Conservation (phyloP, 2,113 vertebrate genomes). For the Amazona guildingii region DNA sequence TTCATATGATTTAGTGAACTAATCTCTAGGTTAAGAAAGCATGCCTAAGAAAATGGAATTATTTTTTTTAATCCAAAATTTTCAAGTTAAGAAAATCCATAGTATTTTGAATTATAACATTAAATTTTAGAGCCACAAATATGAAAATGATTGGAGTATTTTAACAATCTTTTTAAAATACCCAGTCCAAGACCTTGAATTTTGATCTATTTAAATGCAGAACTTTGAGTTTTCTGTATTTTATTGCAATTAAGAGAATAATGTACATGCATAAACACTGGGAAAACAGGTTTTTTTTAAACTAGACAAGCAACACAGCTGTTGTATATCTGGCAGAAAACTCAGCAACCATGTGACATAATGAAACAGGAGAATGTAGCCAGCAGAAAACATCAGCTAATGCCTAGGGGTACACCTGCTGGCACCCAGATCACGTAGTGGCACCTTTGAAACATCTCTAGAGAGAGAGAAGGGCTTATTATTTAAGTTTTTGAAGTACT, state of each 20-base stretch:
- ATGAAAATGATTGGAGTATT: neutral
- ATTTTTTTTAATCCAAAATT: slow-evolving; percentile 30
- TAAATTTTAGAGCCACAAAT: slow-evolving; percentile 20
- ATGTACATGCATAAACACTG: neutral
- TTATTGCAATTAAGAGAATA: slow-evolving; percentile 6
- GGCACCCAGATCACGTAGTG: neutral
- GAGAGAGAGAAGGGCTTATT: neutral
- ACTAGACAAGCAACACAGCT: neutral
- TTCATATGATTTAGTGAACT: slow-evolving; percentile 39
- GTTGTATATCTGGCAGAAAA: neutral
- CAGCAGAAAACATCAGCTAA: neutral
- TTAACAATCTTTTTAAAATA: slow-evolving; percentile 7
- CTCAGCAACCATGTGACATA: neutral
- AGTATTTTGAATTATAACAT: slow-evolving; percentile 38
- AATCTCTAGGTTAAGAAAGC: slow-evolving; percentile 54
- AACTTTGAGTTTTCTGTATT: neutral
- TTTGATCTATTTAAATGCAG: neutral
- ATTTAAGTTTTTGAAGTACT: neutral
- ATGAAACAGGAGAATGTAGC: neutral
- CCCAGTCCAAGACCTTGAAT: neutral
- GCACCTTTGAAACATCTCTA: neutral
- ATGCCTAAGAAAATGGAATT: neutral
- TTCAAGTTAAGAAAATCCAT: slow-evolving; percentile 47
- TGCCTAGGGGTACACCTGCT: neutral
- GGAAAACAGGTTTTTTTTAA: neutral